Conservation (phyloP, 2,797 vertebrate species). For the Onychomys leucogaster region DNA sequence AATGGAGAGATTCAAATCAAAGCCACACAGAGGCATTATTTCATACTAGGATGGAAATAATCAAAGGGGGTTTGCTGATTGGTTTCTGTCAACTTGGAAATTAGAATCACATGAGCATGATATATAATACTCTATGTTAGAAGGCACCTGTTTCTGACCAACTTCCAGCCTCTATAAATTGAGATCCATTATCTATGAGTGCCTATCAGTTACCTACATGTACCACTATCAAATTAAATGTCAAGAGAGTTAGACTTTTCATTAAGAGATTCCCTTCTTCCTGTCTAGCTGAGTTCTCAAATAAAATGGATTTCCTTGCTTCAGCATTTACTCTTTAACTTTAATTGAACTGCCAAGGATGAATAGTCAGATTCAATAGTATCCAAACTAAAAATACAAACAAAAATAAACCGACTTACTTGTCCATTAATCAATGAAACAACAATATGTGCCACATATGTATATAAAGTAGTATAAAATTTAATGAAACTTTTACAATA, state of each 20-base stretch:
- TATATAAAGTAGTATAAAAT: background rate
- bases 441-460: background rate
- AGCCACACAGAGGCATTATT: background rate
- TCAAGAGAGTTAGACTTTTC: background rate
- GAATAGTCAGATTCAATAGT: background rate
- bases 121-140: background rate
- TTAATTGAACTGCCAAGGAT: background rate
- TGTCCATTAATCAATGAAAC: background rate
- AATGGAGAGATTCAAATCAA: constrained; percentile 7
- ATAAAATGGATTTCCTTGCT: background rate
- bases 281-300: background rate
- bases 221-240: background rate
- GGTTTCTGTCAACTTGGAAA: background rate
- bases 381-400: background rate
- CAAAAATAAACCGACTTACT: background rate
- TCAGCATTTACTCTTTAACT: background rate
- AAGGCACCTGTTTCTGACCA: background rate
- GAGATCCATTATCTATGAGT: background rate
- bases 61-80: background rate
- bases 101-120: background rate
- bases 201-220: background rate
- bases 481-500: background rate
- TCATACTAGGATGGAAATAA: background rate
- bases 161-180: background rate
- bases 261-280: background rate